Percentiles rank a stretch among this genome's conserved stretches.
These are phyloP conservation scores for Malthinus seriepunctatus DNA, from an alignment of 2,888 invertebrate genomes.

Conservation along the genomic window DNA sequence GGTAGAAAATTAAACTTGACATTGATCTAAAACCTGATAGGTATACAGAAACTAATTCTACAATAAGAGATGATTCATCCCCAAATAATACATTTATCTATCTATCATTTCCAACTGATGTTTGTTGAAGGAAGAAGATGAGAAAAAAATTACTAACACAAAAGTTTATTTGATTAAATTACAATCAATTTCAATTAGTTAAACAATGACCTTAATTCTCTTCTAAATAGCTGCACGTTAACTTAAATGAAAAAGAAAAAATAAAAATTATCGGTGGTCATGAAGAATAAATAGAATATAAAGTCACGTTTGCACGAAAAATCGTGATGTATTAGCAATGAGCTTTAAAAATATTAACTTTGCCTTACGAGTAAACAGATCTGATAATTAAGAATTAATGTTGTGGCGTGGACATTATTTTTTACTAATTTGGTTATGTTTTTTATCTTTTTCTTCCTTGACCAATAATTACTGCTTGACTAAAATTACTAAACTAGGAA, in stretches of 20 bases:
- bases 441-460: too few relatives aligned
- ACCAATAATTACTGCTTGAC: too few relatives aligned
- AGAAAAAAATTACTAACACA: neutral
- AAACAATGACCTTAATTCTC: neutral
- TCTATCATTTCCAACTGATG: too few relatives aligned
- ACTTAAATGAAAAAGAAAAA: neutral
- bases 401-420: too few relatives aligned
- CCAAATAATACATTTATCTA: neutral
- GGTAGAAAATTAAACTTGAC: constrained; percentile 21
- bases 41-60: constrained; percentile 20
- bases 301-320: constrained; percentile 30
- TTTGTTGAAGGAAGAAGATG: too few relatives aligned
- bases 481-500: too few relatives aligned
- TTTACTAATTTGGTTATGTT: too few relatives aligned
- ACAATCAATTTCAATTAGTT: constrained; percentile 3
- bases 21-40: constrained; percentile 19
- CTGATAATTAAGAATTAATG: too few relatives aligned
- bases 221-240: too few relatives aligned
- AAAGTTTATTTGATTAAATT: neutral
- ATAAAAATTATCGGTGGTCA: neutral
- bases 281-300: constrained; percentile 8
- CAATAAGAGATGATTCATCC: neutral
- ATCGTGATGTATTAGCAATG: constrained; percentile 22
- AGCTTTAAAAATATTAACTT: constrained; percentile 3
- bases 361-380: neutral